phyloP scores from a whole-genome alignment of 2,113 vertebrate genomes.

The Theristicus caerulescens region DNA sequence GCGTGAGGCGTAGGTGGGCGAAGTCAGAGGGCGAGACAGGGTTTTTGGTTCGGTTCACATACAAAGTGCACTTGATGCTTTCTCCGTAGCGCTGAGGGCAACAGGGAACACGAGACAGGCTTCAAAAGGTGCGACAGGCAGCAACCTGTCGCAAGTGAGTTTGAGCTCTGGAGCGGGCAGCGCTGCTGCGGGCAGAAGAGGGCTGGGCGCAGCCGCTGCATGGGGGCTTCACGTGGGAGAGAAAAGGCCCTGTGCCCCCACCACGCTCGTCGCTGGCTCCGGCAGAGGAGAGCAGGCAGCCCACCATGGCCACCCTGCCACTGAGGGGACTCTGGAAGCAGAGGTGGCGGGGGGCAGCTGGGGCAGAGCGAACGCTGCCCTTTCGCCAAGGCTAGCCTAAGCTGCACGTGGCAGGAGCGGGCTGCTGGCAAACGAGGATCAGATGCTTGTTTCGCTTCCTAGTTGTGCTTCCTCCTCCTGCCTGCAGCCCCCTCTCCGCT shows the following conservation, averaged over 20 bases:
- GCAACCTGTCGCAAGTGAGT: neutral
- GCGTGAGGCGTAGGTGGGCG: fast-evolving
- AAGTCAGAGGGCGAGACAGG: fast-evolving
- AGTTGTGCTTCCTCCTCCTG: neutral
- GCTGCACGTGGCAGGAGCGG: fast-evolving
- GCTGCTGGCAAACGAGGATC: neutral
- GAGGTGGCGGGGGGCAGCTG: too few species aligned
- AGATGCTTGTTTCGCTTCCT: neutral
- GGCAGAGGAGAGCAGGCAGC: neutral
- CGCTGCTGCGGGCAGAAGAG: fast-evolving
- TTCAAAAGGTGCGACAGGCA: neutral
- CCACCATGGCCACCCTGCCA: fast-evolving
- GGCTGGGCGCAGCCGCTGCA: neutral
- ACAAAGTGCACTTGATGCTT: neutral
- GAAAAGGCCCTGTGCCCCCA: neutral
- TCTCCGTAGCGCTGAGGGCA: neutral
- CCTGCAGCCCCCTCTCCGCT: neutral
- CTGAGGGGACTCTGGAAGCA: neutral
- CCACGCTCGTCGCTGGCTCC: fast-evolving
- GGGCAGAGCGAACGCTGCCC: neutral
- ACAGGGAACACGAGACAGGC: neutral
- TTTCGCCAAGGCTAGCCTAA: fast-evolving
- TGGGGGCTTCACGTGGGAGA: neutral
- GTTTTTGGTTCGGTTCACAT: neutral
- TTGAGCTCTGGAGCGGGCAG: neutral